phyloP scores from a whole-genome alignment of 2,797 vertebrate genomes.

The Neoniphon sammara region DNA sequence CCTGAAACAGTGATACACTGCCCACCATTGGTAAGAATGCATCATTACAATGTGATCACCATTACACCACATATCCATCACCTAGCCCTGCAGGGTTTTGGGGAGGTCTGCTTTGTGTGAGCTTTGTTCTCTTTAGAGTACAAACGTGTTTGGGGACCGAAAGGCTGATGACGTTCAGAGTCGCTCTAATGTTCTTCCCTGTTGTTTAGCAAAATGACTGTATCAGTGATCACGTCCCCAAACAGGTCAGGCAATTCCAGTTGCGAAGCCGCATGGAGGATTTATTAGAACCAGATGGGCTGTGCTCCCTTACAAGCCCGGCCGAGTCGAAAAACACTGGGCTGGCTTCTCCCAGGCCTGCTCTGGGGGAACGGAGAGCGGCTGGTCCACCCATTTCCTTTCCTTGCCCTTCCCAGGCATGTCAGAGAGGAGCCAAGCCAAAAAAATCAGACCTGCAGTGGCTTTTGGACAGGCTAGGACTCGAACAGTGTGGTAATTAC shows the following conservation, averaged over 20 bases:
- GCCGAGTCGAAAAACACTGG: conserved; percentile 80
- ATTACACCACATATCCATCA: conserved; percentile 63
- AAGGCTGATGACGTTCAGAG: conserved; percentile 57
- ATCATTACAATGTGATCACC: conserved; percentile 62
- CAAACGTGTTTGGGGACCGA: conserved; percentile 52
- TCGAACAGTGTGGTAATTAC: conserved; percentile 85
- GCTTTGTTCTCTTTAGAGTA: conserved; percentile 55
- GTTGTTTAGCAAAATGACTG: conserved; percentile 70
- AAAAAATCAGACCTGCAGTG: conserved; percentile 89
- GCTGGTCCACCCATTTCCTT: conserved; percentile 94
- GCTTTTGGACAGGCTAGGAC: conserved; percentile 82
- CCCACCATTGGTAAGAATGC: conserved; percentile 76
- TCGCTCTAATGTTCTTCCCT: conserved; percentile 56
- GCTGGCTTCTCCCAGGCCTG: conserved; percentile 81
- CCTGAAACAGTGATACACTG: conserved; percentile 61
- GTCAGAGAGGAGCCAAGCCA: conserved; percentile 88
- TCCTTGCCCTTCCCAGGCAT: conserved; percentile 95
- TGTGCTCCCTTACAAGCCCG: conserved; percentile 78
- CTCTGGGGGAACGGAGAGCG: conserved; percentile 82
- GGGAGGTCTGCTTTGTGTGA: conserved; percentile 64
- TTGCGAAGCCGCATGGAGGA: conserved; percentile 75
- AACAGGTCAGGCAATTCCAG: conserved; percentile 79
- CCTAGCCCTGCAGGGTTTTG: conserved; percentile 48
- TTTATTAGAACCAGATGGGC: conserved; percentile 88
- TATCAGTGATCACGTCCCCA: conserved; percentile 75